phyloP scores from a whole-genome alignment of 2,113 vertebrate species.

The Uria lomvia region DNA sequence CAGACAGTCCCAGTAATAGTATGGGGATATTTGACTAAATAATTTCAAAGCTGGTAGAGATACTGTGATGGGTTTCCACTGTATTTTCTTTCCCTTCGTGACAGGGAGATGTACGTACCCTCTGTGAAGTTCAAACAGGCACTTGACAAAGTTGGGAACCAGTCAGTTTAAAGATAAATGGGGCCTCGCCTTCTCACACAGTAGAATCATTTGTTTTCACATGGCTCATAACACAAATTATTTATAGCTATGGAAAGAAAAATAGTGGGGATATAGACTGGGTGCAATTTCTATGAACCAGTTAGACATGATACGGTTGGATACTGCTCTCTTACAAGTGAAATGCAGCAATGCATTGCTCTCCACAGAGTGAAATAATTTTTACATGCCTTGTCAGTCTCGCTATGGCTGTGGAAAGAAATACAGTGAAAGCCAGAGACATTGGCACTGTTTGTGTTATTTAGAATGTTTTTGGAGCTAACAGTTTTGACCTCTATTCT shows the following conservation, averaged over 20 bases:
- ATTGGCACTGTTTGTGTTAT: constrained; percentile 35
- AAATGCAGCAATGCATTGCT: constrained; percentile 7
- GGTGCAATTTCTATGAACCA: not conserved
- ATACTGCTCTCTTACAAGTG: constrained; percentile 24
- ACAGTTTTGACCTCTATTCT: constrained; percentile 36
- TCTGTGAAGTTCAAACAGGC: not conserved
- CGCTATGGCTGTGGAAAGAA: constrained; percentile 29
- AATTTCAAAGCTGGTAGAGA: not conserved
- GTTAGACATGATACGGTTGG: not conserved
- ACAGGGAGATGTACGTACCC: not conserved
- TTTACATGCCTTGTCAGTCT: constrained; percentile 52
- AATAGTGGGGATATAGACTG: constrained; percentile 19
- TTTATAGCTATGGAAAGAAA: constrained; percentile 62
- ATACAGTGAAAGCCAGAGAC: constrained; percentile 55
- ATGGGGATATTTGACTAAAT: not conserved
- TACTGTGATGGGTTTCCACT: not conserved
- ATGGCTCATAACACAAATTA: not conserved
- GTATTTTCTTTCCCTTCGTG: not conserved
- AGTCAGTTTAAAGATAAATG: not conserved
- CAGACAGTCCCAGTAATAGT: not conserved
- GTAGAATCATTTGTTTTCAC: constrained; percentile 28
- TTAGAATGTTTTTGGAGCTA: constrained; percentile 60
- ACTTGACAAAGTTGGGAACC: not conserved
- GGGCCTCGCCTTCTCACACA: not conserved
- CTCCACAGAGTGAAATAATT: constrained; percentile 62